Evolutionary conservation across 2,797 vertebrate genomes (phyloP), one percentile per base, ranked within the genome.

Genomic region (Vireo griseus): DNA sequence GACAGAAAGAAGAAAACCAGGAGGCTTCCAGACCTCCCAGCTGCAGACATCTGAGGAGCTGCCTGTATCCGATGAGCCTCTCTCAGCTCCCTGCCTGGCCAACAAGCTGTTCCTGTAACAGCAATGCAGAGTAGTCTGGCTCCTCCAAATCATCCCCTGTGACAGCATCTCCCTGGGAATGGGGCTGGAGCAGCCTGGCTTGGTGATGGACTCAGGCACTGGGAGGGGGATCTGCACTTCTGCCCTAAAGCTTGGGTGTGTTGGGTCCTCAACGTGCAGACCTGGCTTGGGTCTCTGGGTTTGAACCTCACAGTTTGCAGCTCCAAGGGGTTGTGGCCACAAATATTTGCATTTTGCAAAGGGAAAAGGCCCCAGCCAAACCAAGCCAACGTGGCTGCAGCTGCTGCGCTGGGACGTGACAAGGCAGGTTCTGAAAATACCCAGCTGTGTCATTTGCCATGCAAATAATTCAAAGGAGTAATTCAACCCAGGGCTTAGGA

Each of bases 221-320:
- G 3, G 55, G 55, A 86, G 39, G 2, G 55, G 33, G 45, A n/a
- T 58, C 65, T 54, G 55, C 66, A 19, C 58, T 50, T 74, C 83
- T 26, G 16, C 83, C 66, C 2, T 3, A 9, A 26, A 73, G 37
- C 31, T 77, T 24, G 35, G 61, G 20, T 26, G 20, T 26, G 25
- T 10, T 0, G 0, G 11, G 21, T 21, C 50, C 50, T 5, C 39
- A 4, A 1, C 0, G 1, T 16, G 11, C 33, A 72, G 29, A 31
- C 11, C 31, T 20, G 6, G 12, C 40, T 62, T 2, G 6, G 28
- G 12, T 35, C 0, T 0, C 62, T 40, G 74, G 67, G 40, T 35
- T 35, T 35, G 35, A 35, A 35, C 11, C 55, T 61, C 66, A 21
- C 12, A 9, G 5, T 29, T 19, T 52, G 61, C 24, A 42, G 65